Conservation (phyloP, 2,797 vertebrate species). For the Mionectes olivaceus region DNA sequence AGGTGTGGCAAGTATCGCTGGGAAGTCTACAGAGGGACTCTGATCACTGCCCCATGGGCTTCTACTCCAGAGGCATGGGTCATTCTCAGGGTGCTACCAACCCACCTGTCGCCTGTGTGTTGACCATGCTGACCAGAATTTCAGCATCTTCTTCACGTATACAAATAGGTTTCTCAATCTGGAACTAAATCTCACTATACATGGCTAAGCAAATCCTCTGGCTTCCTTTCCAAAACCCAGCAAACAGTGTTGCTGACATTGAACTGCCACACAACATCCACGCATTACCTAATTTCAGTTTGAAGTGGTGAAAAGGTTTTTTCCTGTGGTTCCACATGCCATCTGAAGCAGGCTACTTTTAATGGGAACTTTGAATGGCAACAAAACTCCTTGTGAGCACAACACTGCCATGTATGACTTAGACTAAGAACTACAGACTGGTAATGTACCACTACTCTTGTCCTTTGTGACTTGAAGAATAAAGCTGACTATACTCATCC, state of each 20-base stretch:
- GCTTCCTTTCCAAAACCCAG: neutral
- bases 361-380: neutral
- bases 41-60: neutral
- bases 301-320: neutral
- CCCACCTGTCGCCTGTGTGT: neutral
- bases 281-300: neutral
- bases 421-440: neutral
- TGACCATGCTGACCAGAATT: neutral
- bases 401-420: neutral
- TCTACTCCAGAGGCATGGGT: neutral
- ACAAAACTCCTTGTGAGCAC: neutral
- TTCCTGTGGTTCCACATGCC: neutral
- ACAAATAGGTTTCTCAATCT: neutral
- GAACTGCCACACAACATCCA: neutral
- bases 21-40: neutral
- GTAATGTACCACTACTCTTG: neutral
- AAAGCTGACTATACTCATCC: neutral
- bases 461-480: conserved; percentile 1
- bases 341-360: neutral
- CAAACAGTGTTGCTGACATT: neutral
- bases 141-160: neutral
- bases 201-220: neutral
- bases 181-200: neutral
- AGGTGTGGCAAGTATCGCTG: neutral
- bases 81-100: neutral